A percentile compares a stretch with the other conserved stretches of the same genome.
phyloP scores from a whole-genome alignment of 2,888 invertebrate genomes.

The Terebella lapidaria region DNA sequence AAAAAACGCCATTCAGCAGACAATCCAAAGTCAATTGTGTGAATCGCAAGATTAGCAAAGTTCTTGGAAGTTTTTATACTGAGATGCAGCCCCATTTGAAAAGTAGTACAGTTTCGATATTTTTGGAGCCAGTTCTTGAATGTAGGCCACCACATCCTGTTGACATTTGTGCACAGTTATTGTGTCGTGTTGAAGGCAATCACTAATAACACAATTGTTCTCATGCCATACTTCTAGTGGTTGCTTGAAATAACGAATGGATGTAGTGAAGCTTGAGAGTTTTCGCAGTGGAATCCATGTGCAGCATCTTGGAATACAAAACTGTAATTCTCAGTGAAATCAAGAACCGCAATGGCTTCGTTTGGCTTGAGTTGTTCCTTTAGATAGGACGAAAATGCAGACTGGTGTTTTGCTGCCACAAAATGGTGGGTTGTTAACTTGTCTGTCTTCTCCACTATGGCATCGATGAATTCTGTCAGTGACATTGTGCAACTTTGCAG shows the following conservation, averaged over 20 bases:
- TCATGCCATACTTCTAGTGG: not conserved
- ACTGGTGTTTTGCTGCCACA: too few relatives aligned
- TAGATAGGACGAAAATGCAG: conserved; percentile 2
- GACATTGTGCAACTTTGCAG: not conserved
- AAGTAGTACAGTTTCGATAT: not conserved
- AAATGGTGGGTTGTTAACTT: too few relatives aligned
- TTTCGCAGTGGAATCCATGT: conserved; percentile 28
- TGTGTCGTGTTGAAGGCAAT: not conserved
- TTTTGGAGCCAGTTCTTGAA: not conserved
- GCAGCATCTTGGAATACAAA: conserved; percentile 27
- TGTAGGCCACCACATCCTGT: not conserved
- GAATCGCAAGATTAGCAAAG: too few relatives aligned
- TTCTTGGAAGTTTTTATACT: conserved; percentile 4
- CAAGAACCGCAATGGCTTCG: conserved; percentile 18
- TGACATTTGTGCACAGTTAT: not conserved
- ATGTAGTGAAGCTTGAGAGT: conserved; percentile 27
- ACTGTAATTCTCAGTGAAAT: conserved; percentile 28
- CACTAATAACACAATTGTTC: not conserved
- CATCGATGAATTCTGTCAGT: too few relatives aligned
- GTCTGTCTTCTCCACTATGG: too few relatives aligned
- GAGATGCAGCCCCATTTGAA: not conserved
- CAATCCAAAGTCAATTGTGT: not conserved
- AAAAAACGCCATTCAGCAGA: conserved; percentile 2
- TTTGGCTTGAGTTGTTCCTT: conserved; percentile 2
- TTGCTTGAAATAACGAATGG: conserved; percentile 16